Conservation (phyloP, 2,888 invertebrate genomes). For the Seira ritae region DNA sequence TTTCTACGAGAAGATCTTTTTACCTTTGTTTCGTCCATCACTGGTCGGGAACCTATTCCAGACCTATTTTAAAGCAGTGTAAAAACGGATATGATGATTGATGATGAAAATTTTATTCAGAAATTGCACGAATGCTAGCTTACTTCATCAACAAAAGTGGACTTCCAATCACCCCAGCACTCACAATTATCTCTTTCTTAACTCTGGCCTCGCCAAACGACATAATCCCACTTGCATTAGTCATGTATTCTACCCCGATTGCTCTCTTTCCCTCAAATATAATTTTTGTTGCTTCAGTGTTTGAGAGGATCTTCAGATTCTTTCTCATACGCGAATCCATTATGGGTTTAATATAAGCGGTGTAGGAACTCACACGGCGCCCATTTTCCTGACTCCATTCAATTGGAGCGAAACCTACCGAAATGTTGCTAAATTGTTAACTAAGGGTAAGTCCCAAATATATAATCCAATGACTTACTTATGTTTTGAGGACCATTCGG, state of each 20-base stretch:
- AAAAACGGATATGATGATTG: too few species aligned
- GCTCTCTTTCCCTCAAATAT: constrained; percentile 21
- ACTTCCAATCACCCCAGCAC: constrained; percentile 31
- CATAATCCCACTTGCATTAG: neutral
- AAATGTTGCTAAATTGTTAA: too few species aligned
- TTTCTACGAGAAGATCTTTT: constrained; percentile 52
- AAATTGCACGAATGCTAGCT: too few species aligned
- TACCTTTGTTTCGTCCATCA: neutral
- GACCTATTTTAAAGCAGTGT: too few species aligned
- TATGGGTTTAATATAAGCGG: constrained; percentile 36
- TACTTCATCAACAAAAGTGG: constrained; percentile 44
- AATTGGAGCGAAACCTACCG: constrained; percentile 37
- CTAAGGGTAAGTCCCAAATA: neutral
- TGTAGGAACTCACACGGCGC: constrained; percentile 38
- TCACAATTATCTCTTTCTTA: constrained; percentile 37
- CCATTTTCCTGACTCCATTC: constrained; percentile 44
- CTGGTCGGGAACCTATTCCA: constrained; percentile 60
- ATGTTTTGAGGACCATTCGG: constrained; percentile 56
- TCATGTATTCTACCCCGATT: constrained; percentile 28
- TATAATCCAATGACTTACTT: constrained; percentile 12
- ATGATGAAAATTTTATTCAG: too few species aligned
- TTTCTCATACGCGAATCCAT: neutral
- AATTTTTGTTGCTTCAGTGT: neutral
- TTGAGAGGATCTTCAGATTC: constrained; percentile 29
- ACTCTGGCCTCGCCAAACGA: neutral